Conservation (phyloP, 2,113 vertebrate species). For the Pseudorasbora parva region DNA sequence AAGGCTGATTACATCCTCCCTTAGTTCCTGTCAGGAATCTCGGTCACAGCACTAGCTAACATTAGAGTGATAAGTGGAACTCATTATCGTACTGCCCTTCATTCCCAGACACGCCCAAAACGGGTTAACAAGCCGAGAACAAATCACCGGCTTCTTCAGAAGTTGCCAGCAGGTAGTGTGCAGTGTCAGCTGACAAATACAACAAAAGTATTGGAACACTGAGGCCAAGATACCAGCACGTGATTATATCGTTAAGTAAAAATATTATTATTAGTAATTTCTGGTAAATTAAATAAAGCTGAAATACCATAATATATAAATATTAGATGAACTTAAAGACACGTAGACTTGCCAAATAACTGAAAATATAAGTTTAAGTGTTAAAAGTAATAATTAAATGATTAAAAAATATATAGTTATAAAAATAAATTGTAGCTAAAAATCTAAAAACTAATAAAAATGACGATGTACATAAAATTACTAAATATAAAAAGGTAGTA, state of each 20-base stretch:
- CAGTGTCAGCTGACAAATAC: constrained; percentile 20
- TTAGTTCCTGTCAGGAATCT: constrained; percentile 20
- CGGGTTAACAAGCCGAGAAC: constrained; percentile 21
- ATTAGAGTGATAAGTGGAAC: constrained; percentile 43
- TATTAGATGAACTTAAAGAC: not conserved
- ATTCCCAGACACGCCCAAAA: constrained; percentile 24
- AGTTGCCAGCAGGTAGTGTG: constrained; percentile 26
- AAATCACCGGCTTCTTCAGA: constrained; percentile 18
- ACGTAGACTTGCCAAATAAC: too few species aligned
- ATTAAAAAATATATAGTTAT: not conserved
- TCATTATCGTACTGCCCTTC: constrained; percentile 31
- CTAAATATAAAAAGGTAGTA: too few species aligned
- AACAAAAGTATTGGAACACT: not conserved
- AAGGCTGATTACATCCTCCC: constrained; percentile 33
- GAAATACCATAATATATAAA: not conserved
- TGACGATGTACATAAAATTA: not conserved
- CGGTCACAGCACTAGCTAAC: constrained; percentile 24
- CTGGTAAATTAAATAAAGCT: not conserved
- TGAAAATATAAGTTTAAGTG: not conserved
- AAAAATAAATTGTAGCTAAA: not conserved
- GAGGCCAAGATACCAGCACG: not conserved
- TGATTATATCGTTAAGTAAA: not conserved
- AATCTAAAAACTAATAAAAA: not conserved
- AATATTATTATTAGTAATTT: not conserved
- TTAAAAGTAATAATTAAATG: not conserved